Evolutionary conservation across 2,797 vertebrate genomes (phyloP).

Genomic region (Crypturellus tataupa): DNA sequence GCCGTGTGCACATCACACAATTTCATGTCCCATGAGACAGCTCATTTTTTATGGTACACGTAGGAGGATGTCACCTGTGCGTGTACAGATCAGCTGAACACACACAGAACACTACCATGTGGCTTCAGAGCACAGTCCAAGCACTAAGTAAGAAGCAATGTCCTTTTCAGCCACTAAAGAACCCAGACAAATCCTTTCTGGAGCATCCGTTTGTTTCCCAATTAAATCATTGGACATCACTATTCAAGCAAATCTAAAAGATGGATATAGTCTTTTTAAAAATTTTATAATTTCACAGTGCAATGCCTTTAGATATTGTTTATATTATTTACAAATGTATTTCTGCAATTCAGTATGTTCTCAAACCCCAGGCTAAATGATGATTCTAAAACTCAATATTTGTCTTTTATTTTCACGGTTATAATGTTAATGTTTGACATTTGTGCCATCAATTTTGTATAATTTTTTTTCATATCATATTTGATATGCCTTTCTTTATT

Average conservation of each 20-base stretch:
- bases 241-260: background rate
- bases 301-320: background rate
- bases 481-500: background rate
- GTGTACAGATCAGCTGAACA: background rate
- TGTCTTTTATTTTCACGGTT: background rate
- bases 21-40: background rate
- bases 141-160: background rate
- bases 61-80: rapidly evolving
- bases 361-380: background rate
- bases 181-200: background rate
- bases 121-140: background rate
- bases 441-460: background rate
- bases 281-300: background rate
- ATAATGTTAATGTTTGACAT: background rate
- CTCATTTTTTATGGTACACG: background rate
- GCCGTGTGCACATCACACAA: background rate
- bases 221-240: background rate
- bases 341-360: background rate
- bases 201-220: background rate
- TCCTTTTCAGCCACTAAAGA: background rate
- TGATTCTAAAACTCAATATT: background rate
- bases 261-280: background rate
- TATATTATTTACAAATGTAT: background rate
- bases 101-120: background rate
- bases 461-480: background rate